These are phyloP conservation scores for Larimichthys crocea DNA, from an alignment of 2,113 vertebrate genomes.

Conservation along the genomic window DNA sequence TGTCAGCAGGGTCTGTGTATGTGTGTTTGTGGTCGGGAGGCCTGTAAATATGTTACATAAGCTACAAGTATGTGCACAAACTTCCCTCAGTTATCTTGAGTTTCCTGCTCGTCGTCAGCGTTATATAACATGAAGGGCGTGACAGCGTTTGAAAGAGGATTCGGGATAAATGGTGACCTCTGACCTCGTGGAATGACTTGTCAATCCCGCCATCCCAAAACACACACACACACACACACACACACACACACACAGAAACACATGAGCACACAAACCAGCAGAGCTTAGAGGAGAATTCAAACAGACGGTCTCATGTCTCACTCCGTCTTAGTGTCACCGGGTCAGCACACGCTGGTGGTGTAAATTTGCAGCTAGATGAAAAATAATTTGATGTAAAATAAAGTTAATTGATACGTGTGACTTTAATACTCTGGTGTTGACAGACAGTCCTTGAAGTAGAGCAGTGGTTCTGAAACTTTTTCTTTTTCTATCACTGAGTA, in stretches of 20 bases:
- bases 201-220: constrained; percentile 11
- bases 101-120: neutral
- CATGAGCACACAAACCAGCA: neutral
- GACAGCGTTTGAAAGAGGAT: constrained; percentile 24
- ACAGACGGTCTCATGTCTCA: neutral
- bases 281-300: constrained; percentile 22
- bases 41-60: constrained; percentile 51
- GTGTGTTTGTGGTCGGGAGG: neutral
- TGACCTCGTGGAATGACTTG: constrained; percentile 35
- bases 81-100: neutral
- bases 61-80: constrained; percentile 4
- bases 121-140: constrained; percentile 24
- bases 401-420: neutral
- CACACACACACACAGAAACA: neutral
- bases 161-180: constrained; percentile 36
- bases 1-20: constrained; percentile 1
- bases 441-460: neutral
- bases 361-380: neutral
- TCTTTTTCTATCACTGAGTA: too few relatives aligned
- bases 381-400: neutral
- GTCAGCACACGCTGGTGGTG: neutral
- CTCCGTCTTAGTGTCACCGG: neutral
- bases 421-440: neutral
- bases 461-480: too few relatives aligned
- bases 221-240: constrained; percentile 17